phyloP scores from a whole-genome alignment of 1,140 invertebrate genomes.

The Pentalonia nigronervosa region DNA sequence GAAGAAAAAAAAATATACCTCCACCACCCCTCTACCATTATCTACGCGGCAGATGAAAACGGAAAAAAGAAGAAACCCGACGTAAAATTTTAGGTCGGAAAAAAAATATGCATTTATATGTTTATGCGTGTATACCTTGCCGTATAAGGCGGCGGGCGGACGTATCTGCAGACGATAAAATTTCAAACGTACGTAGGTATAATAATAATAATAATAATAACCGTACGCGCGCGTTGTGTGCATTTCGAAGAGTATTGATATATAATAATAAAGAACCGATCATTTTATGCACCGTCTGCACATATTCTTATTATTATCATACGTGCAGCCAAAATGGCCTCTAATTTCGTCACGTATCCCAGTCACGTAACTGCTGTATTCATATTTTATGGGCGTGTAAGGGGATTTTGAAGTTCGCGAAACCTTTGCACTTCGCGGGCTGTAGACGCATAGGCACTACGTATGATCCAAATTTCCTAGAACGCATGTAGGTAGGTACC shows the following conservation, averaged over 20 bases:
- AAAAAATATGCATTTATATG: not conserved
- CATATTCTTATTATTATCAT: not conserved
- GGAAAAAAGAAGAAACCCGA: not conserved
- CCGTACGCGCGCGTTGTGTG: not conserved
- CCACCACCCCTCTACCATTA: no score
- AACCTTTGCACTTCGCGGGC: not conserved
- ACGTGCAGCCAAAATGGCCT: not conserved
- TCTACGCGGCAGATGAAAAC: not conserved
- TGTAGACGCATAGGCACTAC: not conserved
- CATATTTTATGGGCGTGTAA: slow-evolving; percentile 34
- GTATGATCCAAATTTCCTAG: not conserved
- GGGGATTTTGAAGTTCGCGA: not conserved
- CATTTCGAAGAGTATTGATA: not conserved
- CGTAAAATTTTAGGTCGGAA: not conserved
- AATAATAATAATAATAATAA: no score
- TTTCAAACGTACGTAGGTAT: not conserved
- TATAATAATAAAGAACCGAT: not conserved
- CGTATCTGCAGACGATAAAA: not conserved
- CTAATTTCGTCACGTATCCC: slow-evolving; percentile 2
- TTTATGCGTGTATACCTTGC: no score
- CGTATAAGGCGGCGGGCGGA: not conserved
- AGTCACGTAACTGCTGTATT: slow-evolving; percentile 34
- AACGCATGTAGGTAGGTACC: not conserved
- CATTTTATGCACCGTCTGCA: not conserved
- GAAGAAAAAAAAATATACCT: not conserved